Evolutionary conservation across 2,888 invertebrate genomes (phyloP).

Genomic region (Limenitis camilla): DNA sequence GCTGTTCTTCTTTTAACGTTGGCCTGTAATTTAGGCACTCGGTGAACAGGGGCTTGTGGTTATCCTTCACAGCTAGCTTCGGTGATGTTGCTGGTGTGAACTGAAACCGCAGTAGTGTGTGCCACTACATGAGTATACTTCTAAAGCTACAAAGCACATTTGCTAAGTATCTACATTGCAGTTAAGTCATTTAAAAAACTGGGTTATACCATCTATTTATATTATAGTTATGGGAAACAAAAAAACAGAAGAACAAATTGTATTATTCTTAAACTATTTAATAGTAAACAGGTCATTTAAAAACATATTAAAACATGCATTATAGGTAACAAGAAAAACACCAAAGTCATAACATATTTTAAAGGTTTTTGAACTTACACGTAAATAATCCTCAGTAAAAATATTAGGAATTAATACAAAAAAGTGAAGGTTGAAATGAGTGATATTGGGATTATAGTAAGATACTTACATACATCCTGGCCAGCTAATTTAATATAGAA

Average conservation of each 20-base stretch:
- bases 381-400: slow-evolving; percentile 1
- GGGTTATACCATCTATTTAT: background rate
- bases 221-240: background rate
- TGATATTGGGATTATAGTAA: slow-evolving; percentile 11
- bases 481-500: slow-evolving; percentile 23
- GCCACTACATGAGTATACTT: slow-evolving; percentile 41
- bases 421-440: slow-evolving; percentile 12
- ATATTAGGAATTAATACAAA: background rate
- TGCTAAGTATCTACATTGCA: slow-evolving; percentile 1
- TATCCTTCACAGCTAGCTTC: slow-evolving; percentile 75
- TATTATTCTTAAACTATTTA: background rate
- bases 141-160: slow-evolving; percentile 12
- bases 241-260: background rate
- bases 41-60: slow-evolving; percentile 90
- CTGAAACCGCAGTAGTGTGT: slow-evolving; percentile 53
- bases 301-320: background rate
- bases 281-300: background rate
- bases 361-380: slow-evolving; percentile 6
- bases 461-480: slow-evolving; percentile 30
- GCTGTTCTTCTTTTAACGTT: slow-evolving; percentile 85
- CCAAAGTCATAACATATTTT: background rate
- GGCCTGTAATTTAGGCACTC: slow-evolving; percentile 89
- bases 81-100: slow-evolving; percentile 47
- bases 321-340: background rate
- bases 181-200: background rate